Conservation (phyloP, 2,797 vertebrate genomes). For the Chaetophractus vellerosus region DNA sequence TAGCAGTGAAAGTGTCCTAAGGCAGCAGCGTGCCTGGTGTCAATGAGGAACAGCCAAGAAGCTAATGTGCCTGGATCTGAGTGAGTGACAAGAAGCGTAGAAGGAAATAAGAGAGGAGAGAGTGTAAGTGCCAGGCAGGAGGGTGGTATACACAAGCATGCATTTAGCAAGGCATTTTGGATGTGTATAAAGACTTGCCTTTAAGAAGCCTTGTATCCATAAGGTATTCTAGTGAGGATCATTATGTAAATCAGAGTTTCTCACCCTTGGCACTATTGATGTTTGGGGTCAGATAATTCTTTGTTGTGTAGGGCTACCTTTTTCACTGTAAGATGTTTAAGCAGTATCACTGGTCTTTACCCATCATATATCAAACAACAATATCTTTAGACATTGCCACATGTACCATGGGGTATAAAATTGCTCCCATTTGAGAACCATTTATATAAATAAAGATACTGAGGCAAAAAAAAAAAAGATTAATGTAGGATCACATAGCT, state of each 20-base stretch:
- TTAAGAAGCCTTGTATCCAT: background rate
- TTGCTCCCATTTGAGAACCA: background rate
- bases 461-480: background rate
- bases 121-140: fast-evolving
- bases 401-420: background rate
- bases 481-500: background rate
- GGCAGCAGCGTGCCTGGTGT: background rate
- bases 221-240: background rate
- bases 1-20: background rate
- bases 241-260: background rate
- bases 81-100: background rate
- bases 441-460: background rate
- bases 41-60: background rate
- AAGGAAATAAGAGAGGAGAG: background rate
- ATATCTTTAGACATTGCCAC: background rate
- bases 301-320: background rate
- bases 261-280: background rate
- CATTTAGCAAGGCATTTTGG: too few species aligned
- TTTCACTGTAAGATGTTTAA: background rate
- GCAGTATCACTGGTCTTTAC: background rate
- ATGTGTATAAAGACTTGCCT: background rate
- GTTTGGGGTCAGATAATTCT: background rate
- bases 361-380: background rate
- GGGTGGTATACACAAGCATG: background rate
- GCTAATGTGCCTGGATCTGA: background rate